Conservation (phyloP, 1,140 invertebrate genomes). For the Zelostemma sp. region DNA sequence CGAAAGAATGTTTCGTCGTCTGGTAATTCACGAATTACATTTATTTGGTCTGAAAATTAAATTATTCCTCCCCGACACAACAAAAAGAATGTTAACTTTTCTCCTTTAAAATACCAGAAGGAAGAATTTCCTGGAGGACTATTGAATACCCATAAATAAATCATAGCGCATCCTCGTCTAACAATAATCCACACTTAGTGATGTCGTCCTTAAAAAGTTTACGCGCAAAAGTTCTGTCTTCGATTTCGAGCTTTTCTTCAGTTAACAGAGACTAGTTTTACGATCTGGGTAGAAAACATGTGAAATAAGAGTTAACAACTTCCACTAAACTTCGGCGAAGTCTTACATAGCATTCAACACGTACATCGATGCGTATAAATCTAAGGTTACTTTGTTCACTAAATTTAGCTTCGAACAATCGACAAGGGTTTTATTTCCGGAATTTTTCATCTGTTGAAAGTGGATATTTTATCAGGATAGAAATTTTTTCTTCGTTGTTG, state of each 20-base stretch:
- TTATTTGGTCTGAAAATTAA: no score
- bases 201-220: slow-evolving; percentile 38
- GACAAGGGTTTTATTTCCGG: no score
- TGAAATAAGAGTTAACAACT: slow-evolving; percentile 32
- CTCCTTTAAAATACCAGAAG: background rate
- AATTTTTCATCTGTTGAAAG: no score
- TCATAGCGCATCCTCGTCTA: slow-evolving; percentile 20
- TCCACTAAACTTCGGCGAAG: slow-evolving; percentile 27
- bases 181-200: slow-evolving; percentile 19
- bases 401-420: no score
- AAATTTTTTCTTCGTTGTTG: no score
- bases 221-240: slow-evolving; percentile 17
- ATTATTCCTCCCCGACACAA: no score
- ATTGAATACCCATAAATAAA: slow-evolving; percentile 13
- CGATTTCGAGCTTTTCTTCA: slow-evolving; percentile 15
- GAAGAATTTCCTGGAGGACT: slow-evolving; percentile 9
- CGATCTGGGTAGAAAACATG: slow-evolving; percentile 15
- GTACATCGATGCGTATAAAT: slow-evolving; percentile 4
- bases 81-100: no score
- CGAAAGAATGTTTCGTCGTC: no score
- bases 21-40: no score
- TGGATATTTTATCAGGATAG: no score
- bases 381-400: background rate
- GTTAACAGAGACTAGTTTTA: slow-evolving; percentile 3
- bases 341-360: slow-evolving; percentile 14